These are phyloP conservation scores for Drosophila lacicola DNA, from an alignment of 2,888 invertebrate species.

Conservation along the genomic window DNA sequence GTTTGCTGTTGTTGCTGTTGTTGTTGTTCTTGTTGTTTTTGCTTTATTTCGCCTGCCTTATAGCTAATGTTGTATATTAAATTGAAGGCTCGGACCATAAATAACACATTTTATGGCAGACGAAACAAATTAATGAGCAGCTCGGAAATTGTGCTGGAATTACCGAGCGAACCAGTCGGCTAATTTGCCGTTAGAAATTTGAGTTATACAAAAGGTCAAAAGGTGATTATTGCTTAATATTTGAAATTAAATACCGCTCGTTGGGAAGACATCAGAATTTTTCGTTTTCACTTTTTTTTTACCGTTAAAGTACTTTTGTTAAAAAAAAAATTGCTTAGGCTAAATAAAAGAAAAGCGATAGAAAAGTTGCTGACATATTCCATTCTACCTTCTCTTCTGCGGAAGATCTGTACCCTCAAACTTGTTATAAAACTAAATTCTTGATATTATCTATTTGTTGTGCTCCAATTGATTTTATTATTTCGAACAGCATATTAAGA, in stretches of 20 bases:
- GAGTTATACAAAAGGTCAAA: constrained; percentile 39
- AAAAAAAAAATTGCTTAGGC: no score
- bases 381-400: no score
- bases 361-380: no score
- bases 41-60: background rate
- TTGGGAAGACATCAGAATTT: background rate
- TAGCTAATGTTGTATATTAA: constrained; percentile 38
- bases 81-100: constrained; percentile 32
- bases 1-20: constrained; percentile 8
- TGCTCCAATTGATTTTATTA: no score
- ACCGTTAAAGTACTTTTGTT: no score
- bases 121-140: constrained; percentile 45
- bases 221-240: constrained; percentile 23
- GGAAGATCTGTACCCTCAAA: no score
- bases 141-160: constrained; percentile 24
- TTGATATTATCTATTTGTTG: no score
- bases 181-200: constrained; percentile 13
- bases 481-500: no score
- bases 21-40: constrained; percentile 11
- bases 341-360: no score
- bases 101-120: constrained; percentile 47
- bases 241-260: background rate
- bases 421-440: no score
- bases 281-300: constrained; percentile 21
- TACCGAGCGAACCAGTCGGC: constrained; percentile 4